phyloP scores from a whole-genome alignment of 2,113 vertebrate species.

The Pungitius pungitius region DNA sequence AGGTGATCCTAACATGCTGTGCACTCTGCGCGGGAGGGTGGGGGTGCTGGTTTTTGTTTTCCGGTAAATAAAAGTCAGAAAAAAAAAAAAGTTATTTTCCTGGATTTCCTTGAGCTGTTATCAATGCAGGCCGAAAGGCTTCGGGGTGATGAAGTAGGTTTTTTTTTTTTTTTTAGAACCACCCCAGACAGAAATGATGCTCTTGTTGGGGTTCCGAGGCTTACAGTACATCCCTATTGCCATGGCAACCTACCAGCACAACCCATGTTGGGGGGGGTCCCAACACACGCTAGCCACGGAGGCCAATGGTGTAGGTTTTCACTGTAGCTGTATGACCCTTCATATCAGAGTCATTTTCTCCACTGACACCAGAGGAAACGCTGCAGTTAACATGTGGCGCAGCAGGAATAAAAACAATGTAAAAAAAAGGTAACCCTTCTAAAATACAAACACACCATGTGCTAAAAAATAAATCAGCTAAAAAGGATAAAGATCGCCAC shows the following conservation, averaged over 20 bases:
- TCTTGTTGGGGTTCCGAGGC: conserved; percentile 24
- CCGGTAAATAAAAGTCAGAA: conserved; percentile 29
- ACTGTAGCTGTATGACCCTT: conserved; percentile 24
- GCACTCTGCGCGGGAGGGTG: conserved; percentile 22
- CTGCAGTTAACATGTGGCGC: conserved; percentile 55
- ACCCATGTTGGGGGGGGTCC: conserved; percentile 18
- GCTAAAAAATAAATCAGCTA: conserved; percentile 78
- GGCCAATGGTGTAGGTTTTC: conserved; percentile 13
- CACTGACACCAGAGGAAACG: conserved; percentile 34
- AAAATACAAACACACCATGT: conserved; percentile 75
- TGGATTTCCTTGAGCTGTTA: conserved; percentile 45
- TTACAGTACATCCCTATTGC: conserved; percentile 39
- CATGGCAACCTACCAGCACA: conserved; percentile 36
- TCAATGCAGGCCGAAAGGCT: conserved; percentile 42
- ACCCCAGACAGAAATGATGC: conserved; percentile 13
- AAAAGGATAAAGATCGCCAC: conserved; percentile 65
- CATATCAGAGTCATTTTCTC: conserved; percentile 35
- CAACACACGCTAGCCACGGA: conserved; percentile 33
- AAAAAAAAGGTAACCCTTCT: conserved; percentile 55
- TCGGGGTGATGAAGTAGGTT: conserved; percentile 38
- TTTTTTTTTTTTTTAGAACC: conserved; percentile 15
- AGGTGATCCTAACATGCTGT: conserved; percentile 27
- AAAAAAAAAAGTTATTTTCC: conserved; percentile 51
- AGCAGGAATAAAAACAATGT: conserved; percentile 28
- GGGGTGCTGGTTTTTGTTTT: conserved; percentile 62